Evolutionary conservation across 2,797 vertebrate genomes (phyloP).

Genomic region (Cheirogaleus major): DNA sequence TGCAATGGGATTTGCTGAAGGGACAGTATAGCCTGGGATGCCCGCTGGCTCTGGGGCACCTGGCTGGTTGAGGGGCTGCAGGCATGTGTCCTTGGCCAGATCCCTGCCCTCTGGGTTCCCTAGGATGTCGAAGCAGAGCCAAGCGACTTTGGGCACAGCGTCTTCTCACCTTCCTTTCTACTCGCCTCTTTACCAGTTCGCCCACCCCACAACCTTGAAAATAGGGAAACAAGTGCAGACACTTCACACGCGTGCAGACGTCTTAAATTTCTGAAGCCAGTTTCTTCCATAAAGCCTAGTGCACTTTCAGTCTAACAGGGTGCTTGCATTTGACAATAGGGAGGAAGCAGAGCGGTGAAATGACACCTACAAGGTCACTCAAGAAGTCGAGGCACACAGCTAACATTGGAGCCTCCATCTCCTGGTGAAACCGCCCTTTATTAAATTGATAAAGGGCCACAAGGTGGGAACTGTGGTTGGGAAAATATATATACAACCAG

Average conservation of each 20-base stretch:
- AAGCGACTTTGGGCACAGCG: not conserved
- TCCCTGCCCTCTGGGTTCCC: not conserved
- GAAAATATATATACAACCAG: not conserved
- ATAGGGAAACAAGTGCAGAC: not conserved
- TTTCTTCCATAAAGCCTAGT: not conserved
- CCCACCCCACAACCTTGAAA: not conserved
- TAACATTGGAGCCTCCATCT: not conserved
- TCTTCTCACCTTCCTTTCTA: not conserved
- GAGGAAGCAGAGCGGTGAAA: not conserved
- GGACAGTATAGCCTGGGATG: not conserved
- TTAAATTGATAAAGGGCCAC: not conserved
- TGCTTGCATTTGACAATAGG: not conserved
- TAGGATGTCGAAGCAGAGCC: not conserved
- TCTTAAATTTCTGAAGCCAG: not conserved
- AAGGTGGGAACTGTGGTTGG: not conserved
- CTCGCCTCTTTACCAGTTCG: not conserved
- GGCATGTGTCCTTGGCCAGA: not conserved
- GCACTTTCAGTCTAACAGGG: not conserved
- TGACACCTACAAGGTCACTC: slow-evolving; percentile 55
- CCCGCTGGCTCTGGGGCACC: not conserved
- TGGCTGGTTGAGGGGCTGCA: not conserved
- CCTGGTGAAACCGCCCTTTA: not conserved
- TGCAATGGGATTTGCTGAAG: not conserved
- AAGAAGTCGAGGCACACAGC: not conserved
- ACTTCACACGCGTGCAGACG: not conserved